Evolutionary conservation across 2,888 invertebrate genomes (phyloP).

Genomic region (Netelia inedita): DNA sequence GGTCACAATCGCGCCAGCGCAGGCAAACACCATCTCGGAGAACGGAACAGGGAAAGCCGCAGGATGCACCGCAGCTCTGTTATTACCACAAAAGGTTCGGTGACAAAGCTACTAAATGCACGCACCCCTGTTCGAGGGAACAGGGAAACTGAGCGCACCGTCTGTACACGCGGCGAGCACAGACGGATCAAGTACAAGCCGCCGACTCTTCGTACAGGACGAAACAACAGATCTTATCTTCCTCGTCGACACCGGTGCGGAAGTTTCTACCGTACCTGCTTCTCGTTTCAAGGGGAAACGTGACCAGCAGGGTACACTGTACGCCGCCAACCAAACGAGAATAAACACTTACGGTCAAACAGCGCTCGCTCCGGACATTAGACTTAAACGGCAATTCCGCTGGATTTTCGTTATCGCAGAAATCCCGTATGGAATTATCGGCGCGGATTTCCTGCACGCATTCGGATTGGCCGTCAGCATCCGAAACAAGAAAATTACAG

Average conservation of each 20-base stretch:
- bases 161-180: too few species aligned
- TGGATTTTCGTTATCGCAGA: slow-evolving; percentile 68
- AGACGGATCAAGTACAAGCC: neutral
- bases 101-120: too few species aligned
- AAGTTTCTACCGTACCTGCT: slow-evolving; percentile 62
- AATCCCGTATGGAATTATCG: slow-evolving; percentile 61
- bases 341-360: slow-evolving; percentile 66
- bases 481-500: neutral
- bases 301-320: neutral
- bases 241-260: slow-evolving; percentile 66
- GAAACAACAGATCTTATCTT: slow-evolving; percentile 10
- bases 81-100: too few species aligned
- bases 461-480: neutral
- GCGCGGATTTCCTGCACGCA: slow-evolving; percentile 61
- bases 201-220: neutral
- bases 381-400: slow-evolving; percentile 57
- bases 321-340: slow-evolving; percentile 62
- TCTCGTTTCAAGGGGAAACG: too few species aligned
- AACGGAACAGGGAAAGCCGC: too few species aligned
- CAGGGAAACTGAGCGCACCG: too few species aligned
- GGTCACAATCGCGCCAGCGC: too few species aligned
- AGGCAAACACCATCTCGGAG: too few species aligned
- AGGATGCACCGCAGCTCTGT: too few species aligned
- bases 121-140: too few species aligned
- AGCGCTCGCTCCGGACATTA: slow-evolving; percentile 53